A percentile compares a stretch with the other conserved stretches of the same genome.
Conservation (phyloP, 2,888 invertebrate species). For the Dryobotodes eremita region DNA sequence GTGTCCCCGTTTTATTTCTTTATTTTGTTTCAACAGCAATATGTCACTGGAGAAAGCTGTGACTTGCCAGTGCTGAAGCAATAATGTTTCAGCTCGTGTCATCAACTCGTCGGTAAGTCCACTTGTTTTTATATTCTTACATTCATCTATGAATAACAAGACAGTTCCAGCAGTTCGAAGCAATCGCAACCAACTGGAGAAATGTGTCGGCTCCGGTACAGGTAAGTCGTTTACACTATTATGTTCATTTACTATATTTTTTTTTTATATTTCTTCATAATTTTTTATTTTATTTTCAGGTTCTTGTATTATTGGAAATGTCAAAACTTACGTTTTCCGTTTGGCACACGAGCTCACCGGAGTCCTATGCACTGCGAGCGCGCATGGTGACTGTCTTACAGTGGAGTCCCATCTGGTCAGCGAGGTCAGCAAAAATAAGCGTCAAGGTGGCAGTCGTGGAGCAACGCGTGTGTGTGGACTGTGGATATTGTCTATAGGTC, state of each 20-base stretch:
- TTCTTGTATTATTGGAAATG: background rate
- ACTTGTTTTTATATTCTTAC: background rate
- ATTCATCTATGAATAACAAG: constrained; percentile 8
- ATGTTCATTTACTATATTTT: background rate
- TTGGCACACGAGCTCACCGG: too few relatives aligned
- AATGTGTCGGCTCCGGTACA: background rate
- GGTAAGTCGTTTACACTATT: background rate
- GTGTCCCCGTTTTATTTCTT: too few relatives aligned
- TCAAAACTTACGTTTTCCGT: too few relatives aligned
- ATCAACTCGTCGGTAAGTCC: background rate
- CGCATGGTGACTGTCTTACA: too few relatives aligned
- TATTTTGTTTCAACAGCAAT: too few relatives aligned
- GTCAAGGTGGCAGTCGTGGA: too few relatives aligned
- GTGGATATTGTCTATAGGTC: too few relatives aligned
- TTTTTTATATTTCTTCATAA: constrained; percentile 9
- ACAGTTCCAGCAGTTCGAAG: constrained; percentile 1
- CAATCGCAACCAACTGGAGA: constrained; percentile 3
- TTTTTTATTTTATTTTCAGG: constrained; percentile 6
- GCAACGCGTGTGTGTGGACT: too few relatives aligned
- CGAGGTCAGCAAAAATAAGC: too few relatives aligned
- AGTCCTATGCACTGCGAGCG: too few relatives aligned
- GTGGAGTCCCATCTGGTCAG: too few relatives aligned
- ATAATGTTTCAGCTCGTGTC: constrained; percentile 4
- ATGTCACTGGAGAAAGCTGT: background rate
- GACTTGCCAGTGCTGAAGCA: background rate